Evolutionary conservation across 2,113 vertebrate genomes (phyloP).

Genomic region (Trematocara marginatum): DNA sequence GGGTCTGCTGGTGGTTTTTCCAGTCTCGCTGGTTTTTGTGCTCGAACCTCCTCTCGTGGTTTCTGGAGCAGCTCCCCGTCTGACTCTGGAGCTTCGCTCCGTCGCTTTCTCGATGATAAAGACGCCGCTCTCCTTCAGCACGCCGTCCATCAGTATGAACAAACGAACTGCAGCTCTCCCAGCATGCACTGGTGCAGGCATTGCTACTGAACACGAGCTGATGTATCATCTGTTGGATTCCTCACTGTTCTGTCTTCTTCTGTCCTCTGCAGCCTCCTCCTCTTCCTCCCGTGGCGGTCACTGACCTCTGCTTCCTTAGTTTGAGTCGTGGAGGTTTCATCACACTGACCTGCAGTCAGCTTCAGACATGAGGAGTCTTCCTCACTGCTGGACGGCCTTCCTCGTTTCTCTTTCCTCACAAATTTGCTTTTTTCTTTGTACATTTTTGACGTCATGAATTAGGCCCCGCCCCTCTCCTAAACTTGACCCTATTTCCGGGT

Average conservation of each 20-base stretch:
- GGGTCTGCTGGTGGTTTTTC: neutral
- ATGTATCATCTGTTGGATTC: neutral
- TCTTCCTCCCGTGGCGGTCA: neutral
- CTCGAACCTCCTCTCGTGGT: neutral
- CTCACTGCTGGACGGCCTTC: neutral
- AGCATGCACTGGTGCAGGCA: neutral
- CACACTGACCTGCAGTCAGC: neutral
- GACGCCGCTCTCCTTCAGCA: neutral
- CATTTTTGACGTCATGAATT: neutral
- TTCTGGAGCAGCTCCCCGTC: neutral
- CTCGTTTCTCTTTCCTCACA: neutral
- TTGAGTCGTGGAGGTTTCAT: neutral
- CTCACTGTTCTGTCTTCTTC: neutral
- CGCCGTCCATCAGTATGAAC: neutral
- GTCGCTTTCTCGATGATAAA: rapidly evolving
- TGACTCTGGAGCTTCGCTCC: neutral
- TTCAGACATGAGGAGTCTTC: neutral
- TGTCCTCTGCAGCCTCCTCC: neutral
- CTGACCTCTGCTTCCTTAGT: neutral
- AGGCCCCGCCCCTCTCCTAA: no score
- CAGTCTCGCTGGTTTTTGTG: neutral
- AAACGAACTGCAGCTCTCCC: neutral
- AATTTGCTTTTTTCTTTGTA: neutral
- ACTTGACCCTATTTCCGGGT: neutral
- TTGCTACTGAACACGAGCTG: neutral